Base-by-base conservation (phyloP, 1,140 invertebrate species). In the Nephotettix cincticeps region DNA sequence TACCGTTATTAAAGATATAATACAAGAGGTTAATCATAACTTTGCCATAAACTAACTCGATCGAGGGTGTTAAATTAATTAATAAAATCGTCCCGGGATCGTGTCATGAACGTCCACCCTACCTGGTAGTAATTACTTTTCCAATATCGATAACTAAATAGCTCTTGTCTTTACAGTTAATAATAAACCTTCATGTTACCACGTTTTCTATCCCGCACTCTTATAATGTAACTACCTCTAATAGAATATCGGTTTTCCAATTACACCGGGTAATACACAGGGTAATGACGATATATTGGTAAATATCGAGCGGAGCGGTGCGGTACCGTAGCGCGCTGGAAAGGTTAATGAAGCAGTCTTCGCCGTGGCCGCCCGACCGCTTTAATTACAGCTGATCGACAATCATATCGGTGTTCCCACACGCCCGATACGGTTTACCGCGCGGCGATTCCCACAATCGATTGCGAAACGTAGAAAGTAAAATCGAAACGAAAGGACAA, bases 211-310 rank as follows among this genome's bases (percentile, higher is more conserved):
- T 61, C n/a, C 56, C 21, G 56, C 21, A 36, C 32, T 36, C n/a
- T n/a, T n/a, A 9, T 40, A 21, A 17, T 27, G 56, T 61, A 61
- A 61, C 2, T 29, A 61, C 56, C 56, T 21, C 56, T 61, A 61
- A 61, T 61, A 61, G 56, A 61, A 61, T 61, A 61, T 61, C 56
- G 56, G 56, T 61, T 61, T 36, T 61, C 56, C 56, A 61, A 61
- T 61, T 23, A 27, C 23, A 13, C 14, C 56, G 14, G 27, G 14
- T 54, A 54, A 11, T 61, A 61, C 56, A 25, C 21, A 27, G 14
- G 6, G 25, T 61, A 54, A 54, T 19, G 11, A 21, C 47, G 23
- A 54, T 17, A 17, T 54, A 54, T 4, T 11, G 13, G 21, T 19
- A 54, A 54, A 61, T 28, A 61, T 28, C 56, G 27, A n/a, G 32